Evolutionary conservation across 2,888 invertebrate species (phyloP).

Genomic region (Globia sparganii): DNA sequence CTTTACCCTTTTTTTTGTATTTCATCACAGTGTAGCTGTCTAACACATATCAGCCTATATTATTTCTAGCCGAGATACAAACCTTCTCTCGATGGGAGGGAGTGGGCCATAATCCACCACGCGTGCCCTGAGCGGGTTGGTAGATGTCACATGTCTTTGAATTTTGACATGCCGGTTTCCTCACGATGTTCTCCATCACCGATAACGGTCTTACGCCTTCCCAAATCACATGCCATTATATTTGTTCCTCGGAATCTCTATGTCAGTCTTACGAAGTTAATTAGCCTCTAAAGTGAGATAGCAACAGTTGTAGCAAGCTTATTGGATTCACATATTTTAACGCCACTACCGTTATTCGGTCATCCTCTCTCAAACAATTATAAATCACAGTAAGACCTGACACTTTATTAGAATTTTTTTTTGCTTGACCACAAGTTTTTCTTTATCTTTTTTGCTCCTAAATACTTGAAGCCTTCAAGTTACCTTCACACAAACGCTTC

Average conservation of each 20-base stretch:
- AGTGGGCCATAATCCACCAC: too few relatives aligned
- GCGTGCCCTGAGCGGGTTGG: too few relatives aligned
- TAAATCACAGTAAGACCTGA: not conserved
- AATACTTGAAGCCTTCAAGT: slow-evolving; percentile 48
- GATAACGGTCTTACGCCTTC: not conserved
- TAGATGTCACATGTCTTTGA: too few relatives aligned
- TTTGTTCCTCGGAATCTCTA: not conserved
- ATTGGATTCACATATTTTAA: not conserved
- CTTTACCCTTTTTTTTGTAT: not conserved
- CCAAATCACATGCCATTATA: not conserved
- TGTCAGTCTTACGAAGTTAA: not conserved
- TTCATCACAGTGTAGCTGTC: too few relatives aligned
- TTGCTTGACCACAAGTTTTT: not conserved
- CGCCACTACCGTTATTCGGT: not conserved
- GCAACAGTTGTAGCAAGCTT: too few relatives aligned
- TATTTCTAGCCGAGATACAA: too few relatives aligned
- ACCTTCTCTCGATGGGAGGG: too few relatives aligned
- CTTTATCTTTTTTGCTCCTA: slow-evolving; percentile 32
- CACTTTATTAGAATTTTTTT: not conserved
- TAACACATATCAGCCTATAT: too few relatives aligned
- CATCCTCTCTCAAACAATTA: not conserved
- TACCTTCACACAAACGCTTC: slow-evolving; percentile 54
- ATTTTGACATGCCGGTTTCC: too few relatives aligned
- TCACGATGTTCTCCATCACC: too few relatives aligned
- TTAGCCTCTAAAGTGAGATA: not conserved